These are phyloP conservation scores for Pocillopora grandis DNA, from an alignment of 92 coral and sea anemone species.

Conservation along the genomic window DNA sequence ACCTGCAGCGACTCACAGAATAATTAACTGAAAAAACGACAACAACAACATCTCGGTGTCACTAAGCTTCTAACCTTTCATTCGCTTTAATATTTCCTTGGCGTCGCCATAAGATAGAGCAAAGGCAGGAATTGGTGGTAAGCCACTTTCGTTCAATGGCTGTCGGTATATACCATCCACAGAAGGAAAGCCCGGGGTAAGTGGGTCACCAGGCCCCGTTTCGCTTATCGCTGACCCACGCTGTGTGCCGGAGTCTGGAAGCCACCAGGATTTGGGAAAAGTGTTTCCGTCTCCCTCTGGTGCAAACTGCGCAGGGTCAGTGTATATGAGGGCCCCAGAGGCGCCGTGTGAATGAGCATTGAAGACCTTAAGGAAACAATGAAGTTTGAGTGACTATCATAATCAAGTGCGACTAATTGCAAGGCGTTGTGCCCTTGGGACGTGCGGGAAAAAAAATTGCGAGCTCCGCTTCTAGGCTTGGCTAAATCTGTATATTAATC, in stretches of 20 bases:
- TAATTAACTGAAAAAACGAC: neutral
- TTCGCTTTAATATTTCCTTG: constrained; percentile 57
- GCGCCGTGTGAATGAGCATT: constrained; percentile 81
- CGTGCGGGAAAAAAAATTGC: no score
- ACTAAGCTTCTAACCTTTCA: constrained; percentile 68
- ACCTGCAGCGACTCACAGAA: neutral
- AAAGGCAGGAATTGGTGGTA: constrained; percentile 76
- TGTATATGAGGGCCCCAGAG: constrained; percentile 82
- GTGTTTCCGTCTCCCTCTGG: constrained; percentile 73
- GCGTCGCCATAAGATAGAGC: constrained; percentile 84
- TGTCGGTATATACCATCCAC: constrained; percentile 77
- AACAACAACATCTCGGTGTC: neutral
- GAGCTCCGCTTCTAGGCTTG: no score
- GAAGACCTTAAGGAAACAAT: constrained; percentile 50
- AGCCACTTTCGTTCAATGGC: constrained; percentile 43
- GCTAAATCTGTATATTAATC: no score
- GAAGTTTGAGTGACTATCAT: neutral
- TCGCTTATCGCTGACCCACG: constrained; percentile 71
- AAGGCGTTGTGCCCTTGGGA: neutral
- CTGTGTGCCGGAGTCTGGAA: constrained; percentile 90
- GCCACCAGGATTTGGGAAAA: constrained; percentile 83
- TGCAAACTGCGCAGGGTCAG: constrained; percentile 89
- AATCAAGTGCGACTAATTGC: neutral
- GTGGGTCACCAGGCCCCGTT: constrained; percentile 77
- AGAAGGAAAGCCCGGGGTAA: constrained; percentile 89